Conservation (phyloP, 35 echinoderm and acorn worm species). For the Ophiothrix spiculata region DNA sequence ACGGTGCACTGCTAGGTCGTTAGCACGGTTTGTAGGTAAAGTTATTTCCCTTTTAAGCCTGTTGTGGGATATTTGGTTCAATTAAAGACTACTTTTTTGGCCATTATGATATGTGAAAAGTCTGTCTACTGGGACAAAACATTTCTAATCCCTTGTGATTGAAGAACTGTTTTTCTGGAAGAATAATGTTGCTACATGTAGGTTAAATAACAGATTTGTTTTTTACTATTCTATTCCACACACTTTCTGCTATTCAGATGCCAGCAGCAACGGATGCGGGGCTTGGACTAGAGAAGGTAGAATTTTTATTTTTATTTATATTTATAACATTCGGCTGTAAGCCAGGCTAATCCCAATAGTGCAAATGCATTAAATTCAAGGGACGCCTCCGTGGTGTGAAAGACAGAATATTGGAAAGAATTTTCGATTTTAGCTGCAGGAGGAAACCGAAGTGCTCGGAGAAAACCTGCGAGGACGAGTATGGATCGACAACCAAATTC, state of each 20-base stretch:
- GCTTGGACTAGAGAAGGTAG: constrained; percentile 8
- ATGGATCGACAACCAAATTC: no score
- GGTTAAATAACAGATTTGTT: constrained; percentile 9
- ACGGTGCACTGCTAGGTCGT: not conserved
- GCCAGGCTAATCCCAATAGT: no score
- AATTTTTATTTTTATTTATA: no score
- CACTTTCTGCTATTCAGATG: constrained; percentile 32
- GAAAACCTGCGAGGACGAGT: no score
- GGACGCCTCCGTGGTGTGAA: no score
- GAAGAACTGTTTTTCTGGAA: constrained; percentile 24
- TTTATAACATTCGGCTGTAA: no score
- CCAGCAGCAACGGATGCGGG: constrained; percentile 7
- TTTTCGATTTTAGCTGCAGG: no score
- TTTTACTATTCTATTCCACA: constrained; percentile 25
- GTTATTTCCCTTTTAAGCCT: constrained; percentile 12
- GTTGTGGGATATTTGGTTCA: constrained; percentile 6
- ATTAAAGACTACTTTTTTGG: not conserved
- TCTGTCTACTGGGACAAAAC: not conserved
- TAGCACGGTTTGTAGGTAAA: constrained; percentile 3
- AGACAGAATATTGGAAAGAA: no score
- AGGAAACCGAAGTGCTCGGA: no score
- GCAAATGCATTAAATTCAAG: no score
- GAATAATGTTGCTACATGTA: not conserved
- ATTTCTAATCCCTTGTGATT: not conserved
- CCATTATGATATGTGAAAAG: not conserved